Evolutionary conservation across 2,113 vertebrate species (phyloP).

Genomic region (Formicarius rufipectus): DNA sequence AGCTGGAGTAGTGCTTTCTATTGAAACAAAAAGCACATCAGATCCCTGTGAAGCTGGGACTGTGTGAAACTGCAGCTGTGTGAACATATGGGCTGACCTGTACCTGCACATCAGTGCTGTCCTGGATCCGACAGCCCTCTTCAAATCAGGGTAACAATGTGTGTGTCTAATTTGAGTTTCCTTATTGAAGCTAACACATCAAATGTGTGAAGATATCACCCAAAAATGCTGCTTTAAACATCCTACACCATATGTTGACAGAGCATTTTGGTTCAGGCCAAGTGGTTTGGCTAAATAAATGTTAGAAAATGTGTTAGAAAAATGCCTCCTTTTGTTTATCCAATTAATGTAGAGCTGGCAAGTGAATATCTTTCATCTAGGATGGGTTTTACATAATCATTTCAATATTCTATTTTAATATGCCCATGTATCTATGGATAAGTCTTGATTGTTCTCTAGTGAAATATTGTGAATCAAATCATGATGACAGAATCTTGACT

Average conservation of each 20-base stretch:
- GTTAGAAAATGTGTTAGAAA: not conserved
- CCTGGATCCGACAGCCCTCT: not conserved
- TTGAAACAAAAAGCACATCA: not conserved
- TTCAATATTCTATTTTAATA: constrained; percentile 10
- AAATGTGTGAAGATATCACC: not conserved
- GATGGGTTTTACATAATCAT: not conserved
- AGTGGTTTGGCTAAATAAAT: not conserved
- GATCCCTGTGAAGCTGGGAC: not conserved
- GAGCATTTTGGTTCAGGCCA: not conserved
- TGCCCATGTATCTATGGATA: not conserved
- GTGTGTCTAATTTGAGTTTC: not conserved
- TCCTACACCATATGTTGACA: not conserved
- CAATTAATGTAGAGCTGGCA: not conserved
- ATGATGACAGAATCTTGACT: constrained; percentile 24
- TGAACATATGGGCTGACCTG: not conserved
- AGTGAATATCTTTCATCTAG: not conserved
- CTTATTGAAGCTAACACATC: not conserved
- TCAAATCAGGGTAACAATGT: not conserved
- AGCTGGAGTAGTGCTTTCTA: not conserved
- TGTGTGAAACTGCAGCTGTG: not conserved
- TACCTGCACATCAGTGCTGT: not conserved
- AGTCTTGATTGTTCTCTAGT: constrained; percentile 29
- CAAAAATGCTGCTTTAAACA: constrained; percentile 2
- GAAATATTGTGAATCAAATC: constrained; percentile 49
- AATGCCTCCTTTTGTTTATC: not conserved